Conservation (phyloP, 2,113 vertebrate genomes). For the Charadrius vociferus region DNA sequence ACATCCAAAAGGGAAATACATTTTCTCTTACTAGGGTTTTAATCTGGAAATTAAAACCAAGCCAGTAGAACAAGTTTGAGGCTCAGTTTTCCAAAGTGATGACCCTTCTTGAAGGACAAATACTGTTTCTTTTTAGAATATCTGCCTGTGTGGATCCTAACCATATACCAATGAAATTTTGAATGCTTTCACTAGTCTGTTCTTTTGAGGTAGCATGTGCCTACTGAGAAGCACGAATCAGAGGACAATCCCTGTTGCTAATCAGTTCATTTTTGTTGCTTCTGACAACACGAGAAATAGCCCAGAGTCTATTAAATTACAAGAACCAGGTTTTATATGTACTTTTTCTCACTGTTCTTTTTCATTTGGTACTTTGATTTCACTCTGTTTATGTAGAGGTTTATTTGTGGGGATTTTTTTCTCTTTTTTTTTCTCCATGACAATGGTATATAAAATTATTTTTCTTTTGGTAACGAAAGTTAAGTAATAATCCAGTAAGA, state of each 20-base stretch:
- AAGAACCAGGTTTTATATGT: neutral
- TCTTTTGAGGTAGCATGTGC: neutral
- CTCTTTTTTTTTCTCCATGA: neutral
- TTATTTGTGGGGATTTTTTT: neutral
- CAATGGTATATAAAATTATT: neutral
- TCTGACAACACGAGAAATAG: neutral
- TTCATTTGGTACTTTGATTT: neutral
- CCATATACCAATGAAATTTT: neutral
- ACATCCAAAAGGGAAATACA: neutral
- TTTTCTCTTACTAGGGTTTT: neutral
- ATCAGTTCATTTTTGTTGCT: neutral
- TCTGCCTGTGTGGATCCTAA: neutral
- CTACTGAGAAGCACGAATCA: neutral
- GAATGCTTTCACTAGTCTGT: neutral
- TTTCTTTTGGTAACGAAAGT: neutral
- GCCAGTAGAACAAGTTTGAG: neutral
- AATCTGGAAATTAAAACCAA: neutral
- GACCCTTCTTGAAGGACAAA: neutral
- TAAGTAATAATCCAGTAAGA: neutral
- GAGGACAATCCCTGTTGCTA: neutral
- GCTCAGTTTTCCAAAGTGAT: neutral
- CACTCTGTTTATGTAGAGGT: neutral
- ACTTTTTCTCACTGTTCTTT: neutral
- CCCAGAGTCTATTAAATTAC: neutral
- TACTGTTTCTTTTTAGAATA: neutral